Conservation (phyloP, 2,888 invertebrate species). For the Halictus quadricinctus region DNA sequence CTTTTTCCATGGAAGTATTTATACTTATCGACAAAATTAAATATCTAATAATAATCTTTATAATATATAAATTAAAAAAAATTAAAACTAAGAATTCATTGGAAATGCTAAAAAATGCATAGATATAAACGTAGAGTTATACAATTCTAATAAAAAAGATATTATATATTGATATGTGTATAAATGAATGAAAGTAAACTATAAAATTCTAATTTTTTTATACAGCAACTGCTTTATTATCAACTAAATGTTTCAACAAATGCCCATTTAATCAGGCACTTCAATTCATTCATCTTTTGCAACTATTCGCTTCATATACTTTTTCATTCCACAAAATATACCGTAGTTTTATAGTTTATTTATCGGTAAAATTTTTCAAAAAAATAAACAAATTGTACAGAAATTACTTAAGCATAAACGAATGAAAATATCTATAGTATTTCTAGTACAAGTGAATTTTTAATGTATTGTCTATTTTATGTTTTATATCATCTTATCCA, state of each 20-base stretch:
- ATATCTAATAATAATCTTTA: neutral
- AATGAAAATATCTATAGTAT: constrained; percentile 5
- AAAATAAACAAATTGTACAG: constrained; percentile 18
- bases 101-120: neutral
- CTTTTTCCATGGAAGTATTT: constrained; percentile 18
- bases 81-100: constrained; percentile 7
- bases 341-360: constrained; percentile 15
- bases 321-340: constrained; percentile 6
- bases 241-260: constrained; percentile 20
- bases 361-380: constrained; percentile 11
- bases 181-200: constrained; percentile 4
- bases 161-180: neutral
- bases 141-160: neutral
- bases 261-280: constrained; percentile 19
- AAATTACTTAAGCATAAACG: constrained; percentile 21
- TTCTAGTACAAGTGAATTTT: constrained; percentile 5
- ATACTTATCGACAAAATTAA: constrained; percentile 8
- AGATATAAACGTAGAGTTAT: neutral
- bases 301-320: neutral
- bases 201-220: constrained; percentile 3
- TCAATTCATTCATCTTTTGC: constrained; percentile 22
- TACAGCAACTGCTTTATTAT: constrained; percentile 26
- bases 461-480: constrained; percentile 30
- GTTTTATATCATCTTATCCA: neutral
- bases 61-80: constrained; percentile 1